Conservation (phyloP, 2,113 vertebrate species). For the Neoarius graeffei region DNA sequence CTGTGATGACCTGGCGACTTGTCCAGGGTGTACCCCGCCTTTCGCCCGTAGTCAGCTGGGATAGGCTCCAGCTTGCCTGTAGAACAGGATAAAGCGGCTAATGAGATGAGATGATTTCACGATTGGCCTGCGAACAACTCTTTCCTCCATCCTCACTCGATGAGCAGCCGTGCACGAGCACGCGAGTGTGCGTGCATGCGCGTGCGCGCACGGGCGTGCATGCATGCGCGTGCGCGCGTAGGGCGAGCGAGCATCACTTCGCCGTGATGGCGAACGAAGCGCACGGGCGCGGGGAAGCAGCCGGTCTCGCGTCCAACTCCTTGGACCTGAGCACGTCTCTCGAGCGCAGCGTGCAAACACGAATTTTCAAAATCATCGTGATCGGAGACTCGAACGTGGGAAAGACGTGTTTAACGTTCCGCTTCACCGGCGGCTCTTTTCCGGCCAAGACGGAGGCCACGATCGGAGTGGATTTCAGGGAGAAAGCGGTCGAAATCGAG, state of each 20-base stretch:
- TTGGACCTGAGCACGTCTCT: conserved; percentile 77
- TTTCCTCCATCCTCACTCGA: conserved; percentile 34
- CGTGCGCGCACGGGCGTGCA: too few relatives aligned
- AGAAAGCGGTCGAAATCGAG: conserved; percentile 95
- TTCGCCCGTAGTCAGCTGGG: too few relatives aligned
- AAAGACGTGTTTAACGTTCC: conserved; percentile 95
- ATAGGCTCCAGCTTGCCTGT: too few relatives aligned
- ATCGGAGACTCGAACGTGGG: conserved; percentile 97
- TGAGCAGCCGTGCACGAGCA: conserved; percentile 42
- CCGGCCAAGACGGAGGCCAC: conserved; percentile 93
- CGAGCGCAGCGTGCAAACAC: conserved; percentile 90
- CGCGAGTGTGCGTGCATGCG: not conserved
- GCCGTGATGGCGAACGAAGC: conserved; percentile 60
- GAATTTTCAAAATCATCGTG: conserved; percentile 97
- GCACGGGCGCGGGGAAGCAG: conserved; percentile 21
- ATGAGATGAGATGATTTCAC: not conserved
- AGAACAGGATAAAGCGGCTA: too few relatives aligned
- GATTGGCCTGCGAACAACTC: not conserved
- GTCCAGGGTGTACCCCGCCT: too few relatives aligned
- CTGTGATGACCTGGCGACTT: too few relatives aligned
- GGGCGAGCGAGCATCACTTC: conserved; percentile 41
- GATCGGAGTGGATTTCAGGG: conserved; percentile 96
- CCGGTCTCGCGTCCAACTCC: conserved; percentile 61
- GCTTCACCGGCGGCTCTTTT: conserved; percentile 93
- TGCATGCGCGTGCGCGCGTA: too few relatives aligned